phyloP scores from a whole-genome alignment of 2,113 vertebrate genomes.

The Dipodomys stephensi region DNA sequence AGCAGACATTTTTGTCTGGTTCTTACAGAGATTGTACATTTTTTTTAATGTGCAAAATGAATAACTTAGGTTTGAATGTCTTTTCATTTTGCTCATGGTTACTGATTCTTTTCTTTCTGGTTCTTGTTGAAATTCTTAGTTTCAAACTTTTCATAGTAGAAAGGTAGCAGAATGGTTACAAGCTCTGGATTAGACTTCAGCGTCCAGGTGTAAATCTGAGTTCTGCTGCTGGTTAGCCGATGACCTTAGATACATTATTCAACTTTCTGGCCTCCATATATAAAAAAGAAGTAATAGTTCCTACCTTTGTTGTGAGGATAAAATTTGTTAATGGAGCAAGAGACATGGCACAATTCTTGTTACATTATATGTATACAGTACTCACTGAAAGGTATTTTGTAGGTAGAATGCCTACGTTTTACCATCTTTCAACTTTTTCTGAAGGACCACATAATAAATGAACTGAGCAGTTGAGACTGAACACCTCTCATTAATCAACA shows the following conservation, averaged over 20 bases:
- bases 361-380: background rate
- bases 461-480: background rate
- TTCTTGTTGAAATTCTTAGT: conserved; percentile 34
- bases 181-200: conserved; percentile 7
- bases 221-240: too few relatives aligned
- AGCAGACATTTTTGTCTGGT: background rate
- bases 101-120: background rate
- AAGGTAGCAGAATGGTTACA: conserved; percentile 25
- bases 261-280: background rate
- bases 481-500: background rate
- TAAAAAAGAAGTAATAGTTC: conserved; percentile 2
- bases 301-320: conserved; percentile 11
- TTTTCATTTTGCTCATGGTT: conserved; percentile 39
- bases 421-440: background rate
- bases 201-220: background rate
- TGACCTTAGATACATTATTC: background rate
- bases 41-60: background rate
- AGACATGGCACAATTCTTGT: background rate
- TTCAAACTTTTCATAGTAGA: conserved; percentile 16
- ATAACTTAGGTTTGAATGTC: background rate
- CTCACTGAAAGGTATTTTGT: background rate
- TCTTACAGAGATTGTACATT: background rate
- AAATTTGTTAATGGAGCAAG: background rate
- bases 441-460: background rate
- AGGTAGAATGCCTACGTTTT: background rate